Base-by-base conservation (phyloP, 2,888 invertebrate genomes). In the Hyles lineata region DNA sequence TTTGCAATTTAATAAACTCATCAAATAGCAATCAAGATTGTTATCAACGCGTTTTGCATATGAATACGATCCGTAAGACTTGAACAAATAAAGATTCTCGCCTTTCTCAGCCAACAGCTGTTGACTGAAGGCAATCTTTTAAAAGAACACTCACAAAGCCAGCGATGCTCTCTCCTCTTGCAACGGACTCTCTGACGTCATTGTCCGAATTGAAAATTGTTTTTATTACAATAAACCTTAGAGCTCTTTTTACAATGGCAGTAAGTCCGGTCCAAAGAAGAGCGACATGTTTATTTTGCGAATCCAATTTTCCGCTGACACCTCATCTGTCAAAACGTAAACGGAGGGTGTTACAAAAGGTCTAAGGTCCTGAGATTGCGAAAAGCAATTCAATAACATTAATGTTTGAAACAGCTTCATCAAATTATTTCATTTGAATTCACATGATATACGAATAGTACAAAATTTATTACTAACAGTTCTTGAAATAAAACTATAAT, bases 221-320 rank as follows among this genome's bases (percentile, higher is more conserved):
- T 63, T 29, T 43, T 63, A 63, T 67, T 23, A 67, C 67, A 67
- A 63, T 11, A n/a, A 29, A n/a, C 0, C 15, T 70, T 80, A 86
- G 75, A 80, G 82, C 75, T 69, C 58, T 74, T 70, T 80, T 80
- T 83, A 59, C 62, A 58, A 72, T 72, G 59, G 25, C n/a, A 55
- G 6, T 43, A n/a, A 74, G n/a, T 81, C 81, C 79, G 80, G 71
- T 77, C 75, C 77, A 78, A 82, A 83, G 82, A 82, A 82, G 79
- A 87, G 85, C 85, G 91, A 90, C 89, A 90, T 92, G 90, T 94
- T 94, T 93, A 91, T 92, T 92, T 92, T 92, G 89, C 89, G 81
- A 93, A 93, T 94, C 94, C 93, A 94, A 94, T 94, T 94, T 93
- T 93, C 89, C 90, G 89, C 91, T 92, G 94, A 92, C 93, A 91